These are phyloP conservation scores for Acinonyx jubatus DNA, from an alignment of 2,113 vertebrate species.

Conservation along the genomic window DNA sequence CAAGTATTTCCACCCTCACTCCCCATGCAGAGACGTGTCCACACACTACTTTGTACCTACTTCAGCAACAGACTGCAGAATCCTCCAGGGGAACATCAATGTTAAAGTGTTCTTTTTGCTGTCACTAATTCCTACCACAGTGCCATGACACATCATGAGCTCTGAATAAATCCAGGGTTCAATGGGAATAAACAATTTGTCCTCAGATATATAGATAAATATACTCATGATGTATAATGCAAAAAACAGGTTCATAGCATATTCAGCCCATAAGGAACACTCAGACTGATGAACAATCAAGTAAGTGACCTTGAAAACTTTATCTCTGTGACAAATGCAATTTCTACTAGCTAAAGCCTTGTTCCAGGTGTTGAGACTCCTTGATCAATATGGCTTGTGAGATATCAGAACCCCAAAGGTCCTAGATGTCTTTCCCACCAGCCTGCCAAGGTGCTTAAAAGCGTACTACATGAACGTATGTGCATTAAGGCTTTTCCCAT, in stretches of 20 bases:
- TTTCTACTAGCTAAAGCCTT: background rate
- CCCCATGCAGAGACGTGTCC: background rate
- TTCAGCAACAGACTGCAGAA: background rate
- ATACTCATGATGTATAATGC: background rate
- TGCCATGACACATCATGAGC: background rate
- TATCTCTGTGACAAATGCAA: background rate
- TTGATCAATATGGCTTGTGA: background rate
- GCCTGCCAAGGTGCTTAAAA: background rate
- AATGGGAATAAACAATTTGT: background rate
- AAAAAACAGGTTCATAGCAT: background rate
- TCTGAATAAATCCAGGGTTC: slow-evolving; percentile 5
- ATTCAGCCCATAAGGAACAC: background rate
- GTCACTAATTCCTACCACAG: background rate
- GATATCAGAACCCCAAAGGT: background rate
- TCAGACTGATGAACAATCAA: background rate
- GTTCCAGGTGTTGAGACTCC: background rate
- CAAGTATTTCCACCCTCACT: background rate
- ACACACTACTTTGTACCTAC: background rate
- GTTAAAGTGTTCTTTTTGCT: background rate
- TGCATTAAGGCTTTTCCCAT: background rate
- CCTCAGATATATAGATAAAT: background rate
- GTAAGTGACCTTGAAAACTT: background rate
- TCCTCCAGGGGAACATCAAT: background rate
- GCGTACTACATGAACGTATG: background rate
- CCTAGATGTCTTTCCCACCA: background rate